Base-by-base conservation (phyloP, 2,888 invertebrate genomes). In the Gonocerus acuteangulatus region DNA sequence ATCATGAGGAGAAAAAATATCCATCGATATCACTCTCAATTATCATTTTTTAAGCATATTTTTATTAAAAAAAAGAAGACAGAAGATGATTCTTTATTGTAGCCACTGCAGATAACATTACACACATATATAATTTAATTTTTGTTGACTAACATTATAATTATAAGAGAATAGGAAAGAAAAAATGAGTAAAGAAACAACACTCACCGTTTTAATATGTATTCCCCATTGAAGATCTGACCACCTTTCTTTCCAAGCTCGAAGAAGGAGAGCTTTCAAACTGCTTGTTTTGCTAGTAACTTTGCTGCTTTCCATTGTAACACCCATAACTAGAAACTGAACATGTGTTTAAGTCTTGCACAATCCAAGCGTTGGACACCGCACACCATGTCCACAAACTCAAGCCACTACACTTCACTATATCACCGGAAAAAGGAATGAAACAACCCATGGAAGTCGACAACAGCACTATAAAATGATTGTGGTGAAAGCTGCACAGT, bases 171-270 rank as follows among this genome's bases (percentile, higher is more conserved):
- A n/a, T n/a, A n/a, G n/a, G n/a, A n/a, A n/a, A n/a, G n/a, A n/a
- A n/a, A n/a, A n/a, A n/a, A n/a, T n/a, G n/a, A n/a, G 9, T 27
- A 27, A 27, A 27, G 27, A 27, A 27, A 9, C 4, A 27, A 11
- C 13, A 69, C 75, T 74, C 71, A 85, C 89, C n/a, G 89, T 89
- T 79, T 95, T 95, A 60, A 95, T 90, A 71, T 94, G 90, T 68
- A 94, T 93, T 39, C 94, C 94, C 95, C 95, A 95, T 75, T 93
- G 91, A 47, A 94, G 82, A 74, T 95, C 95, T 1, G 88, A 86
- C 95, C 95, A 95, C 64, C 95, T 79, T 76, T 95, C 95, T 69
- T 93, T 81, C 95, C 95, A 96, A 49, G 95, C 95, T 73, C 85
- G 81, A 61, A 92, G 76, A 68, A 92, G 78, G 22, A 90, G 77